Conservation (phyloP, 2,888 invertebrate species). For the Lepidochrysops patricia region DNA sequence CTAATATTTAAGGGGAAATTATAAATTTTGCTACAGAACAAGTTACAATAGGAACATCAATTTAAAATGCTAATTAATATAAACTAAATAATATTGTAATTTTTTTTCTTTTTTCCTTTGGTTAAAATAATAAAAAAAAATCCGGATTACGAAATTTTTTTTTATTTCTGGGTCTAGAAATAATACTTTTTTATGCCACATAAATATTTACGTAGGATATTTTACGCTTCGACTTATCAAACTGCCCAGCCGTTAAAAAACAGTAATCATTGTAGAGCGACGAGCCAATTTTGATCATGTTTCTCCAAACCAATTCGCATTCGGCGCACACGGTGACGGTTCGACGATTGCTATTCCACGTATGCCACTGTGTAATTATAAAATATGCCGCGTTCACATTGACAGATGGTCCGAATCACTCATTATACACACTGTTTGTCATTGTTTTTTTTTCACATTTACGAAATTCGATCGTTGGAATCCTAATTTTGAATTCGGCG, state of each 20-base stretch:
- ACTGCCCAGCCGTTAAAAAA: background rate
- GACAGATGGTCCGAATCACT: slow-evolving; percentile 54
- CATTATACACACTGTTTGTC: slow-evolving; percentile 49
- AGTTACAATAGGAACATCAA: no score
- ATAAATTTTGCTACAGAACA: no score
- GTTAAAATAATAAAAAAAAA: no score
- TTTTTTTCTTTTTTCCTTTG: no score
- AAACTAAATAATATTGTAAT: no score
- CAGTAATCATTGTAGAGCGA: slow-evolving; percentile 58
- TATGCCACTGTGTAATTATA: slow-evolving; percentile 54
- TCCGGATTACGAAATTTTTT: no score
- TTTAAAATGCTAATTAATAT: no score
- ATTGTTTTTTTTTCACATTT: slow-evolving; percentile 62
- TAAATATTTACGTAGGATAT: background rate
- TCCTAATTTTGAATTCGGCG: slow-evolving; percentile 52
- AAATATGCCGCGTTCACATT: slow-evolving; percentile 49
- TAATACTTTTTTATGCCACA: no score
- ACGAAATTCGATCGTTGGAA: slow-evolving; percentile 44
- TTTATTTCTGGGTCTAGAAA: no score
- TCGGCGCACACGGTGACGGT: slow-evolving; percentile 46
- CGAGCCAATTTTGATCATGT: slow-evolving; percentile 55
- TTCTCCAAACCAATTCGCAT: slow-evolving; percentile 36
- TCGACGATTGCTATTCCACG: slow-evolving; percentile 49
- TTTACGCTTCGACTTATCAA: background rate
- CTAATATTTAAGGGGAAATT: no score